These are phyloP conservation scores for Emys orbicularis DNA, from an alignment of 2,797 vertebrate genomes.

Conservation along the genomic window DNA sequence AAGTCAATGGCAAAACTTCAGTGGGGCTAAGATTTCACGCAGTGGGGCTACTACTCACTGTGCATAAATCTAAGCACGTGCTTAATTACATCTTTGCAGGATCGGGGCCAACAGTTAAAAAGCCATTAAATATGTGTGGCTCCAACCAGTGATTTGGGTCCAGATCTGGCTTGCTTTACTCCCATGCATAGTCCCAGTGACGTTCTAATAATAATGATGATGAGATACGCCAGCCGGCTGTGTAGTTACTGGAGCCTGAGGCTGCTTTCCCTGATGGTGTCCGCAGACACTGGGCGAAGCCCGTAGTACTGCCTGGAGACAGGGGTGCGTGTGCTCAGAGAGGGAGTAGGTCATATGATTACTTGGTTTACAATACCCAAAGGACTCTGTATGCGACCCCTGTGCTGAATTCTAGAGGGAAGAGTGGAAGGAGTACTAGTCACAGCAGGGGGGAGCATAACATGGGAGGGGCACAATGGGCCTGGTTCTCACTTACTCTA, in stretches of 20 bases:
- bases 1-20: background rate
- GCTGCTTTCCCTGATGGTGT: background rate
- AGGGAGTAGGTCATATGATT: background rate
- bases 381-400: background rate
- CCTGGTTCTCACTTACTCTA: background rate
- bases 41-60: background rate
- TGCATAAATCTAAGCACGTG: background rate
- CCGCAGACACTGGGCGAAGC: background rate
- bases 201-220: background rate
- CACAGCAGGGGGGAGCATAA: background rate
- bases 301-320: background rate
- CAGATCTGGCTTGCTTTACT: background rate
- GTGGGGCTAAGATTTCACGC: background rate
- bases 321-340: background rate
- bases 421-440: background rate
- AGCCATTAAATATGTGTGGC: background rate
- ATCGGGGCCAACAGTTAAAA: background rate
- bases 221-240: background rate
- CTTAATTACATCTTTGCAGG: background rate
- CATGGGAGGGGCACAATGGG: background rate
- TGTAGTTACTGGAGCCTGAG: background rate
- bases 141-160: background rate
- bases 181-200: background rate
- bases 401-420: background rate
- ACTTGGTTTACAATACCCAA: background rate